These are phyloP conservation scores for Cheilosia variabilis DNA, from an alignment of 2,888 invertebrate species.

Conservation along the genomic window DNA sequence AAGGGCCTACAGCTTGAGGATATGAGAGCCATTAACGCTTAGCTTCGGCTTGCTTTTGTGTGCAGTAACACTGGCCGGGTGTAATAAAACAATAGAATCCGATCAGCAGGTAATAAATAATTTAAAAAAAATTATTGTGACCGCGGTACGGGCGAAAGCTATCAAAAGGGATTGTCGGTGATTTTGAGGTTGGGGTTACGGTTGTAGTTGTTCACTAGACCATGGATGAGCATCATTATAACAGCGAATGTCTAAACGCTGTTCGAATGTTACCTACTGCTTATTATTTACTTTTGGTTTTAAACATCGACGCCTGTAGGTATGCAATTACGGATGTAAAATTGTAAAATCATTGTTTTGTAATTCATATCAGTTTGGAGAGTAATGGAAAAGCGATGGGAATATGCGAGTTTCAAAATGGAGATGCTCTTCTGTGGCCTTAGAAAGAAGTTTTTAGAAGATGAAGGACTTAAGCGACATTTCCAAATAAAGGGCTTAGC, in stretches of 20 bases:
- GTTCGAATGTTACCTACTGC: neutral
- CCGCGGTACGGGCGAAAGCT: neutral
- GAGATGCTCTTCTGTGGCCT: too few relatives aligned
- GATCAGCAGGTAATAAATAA: conserved; percentile 69
- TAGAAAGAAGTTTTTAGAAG: too few relatives aligned
- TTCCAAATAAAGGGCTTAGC: too few relatives aligned
- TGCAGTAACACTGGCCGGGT: neutral
- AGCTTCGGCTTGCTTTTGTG: conserved; percentile 1
- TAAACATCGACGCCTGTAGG: neutral
- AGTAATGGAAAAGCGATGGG: too few relatives aligned
- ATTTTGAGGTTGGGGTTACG: conserved; percentile 4
- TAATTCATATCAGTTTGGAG: too few relatives aligned
- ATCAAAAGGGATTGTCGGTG: conserved; percentile 16
- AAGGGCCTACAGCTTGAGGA: conserved; percentile 7
- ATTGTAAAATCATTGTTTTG: neutral
- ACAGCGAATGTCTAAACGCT: neutral
- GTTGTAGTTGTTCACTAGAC: neutral
- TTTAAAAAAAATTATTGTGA: conserved; percentile 31
- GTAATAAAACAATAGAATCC: conserved; percentile 56
- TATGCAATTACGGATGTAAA: neutral
- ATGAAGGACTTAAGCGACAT: too few relatives aligned
- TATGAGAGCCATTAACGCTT: conserved; percentile 20
- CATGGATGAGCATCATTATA: conserved; percentile 12
- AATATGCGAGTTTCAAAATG: too few relatives aligned
- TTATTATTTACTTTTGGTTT: conserved; percentile 1